These are phyloP conservation scores for Nemapogon koenigi DNA, from an alignment of 2,888 invertebrate species.

Conservation along the genomic window DNA sequence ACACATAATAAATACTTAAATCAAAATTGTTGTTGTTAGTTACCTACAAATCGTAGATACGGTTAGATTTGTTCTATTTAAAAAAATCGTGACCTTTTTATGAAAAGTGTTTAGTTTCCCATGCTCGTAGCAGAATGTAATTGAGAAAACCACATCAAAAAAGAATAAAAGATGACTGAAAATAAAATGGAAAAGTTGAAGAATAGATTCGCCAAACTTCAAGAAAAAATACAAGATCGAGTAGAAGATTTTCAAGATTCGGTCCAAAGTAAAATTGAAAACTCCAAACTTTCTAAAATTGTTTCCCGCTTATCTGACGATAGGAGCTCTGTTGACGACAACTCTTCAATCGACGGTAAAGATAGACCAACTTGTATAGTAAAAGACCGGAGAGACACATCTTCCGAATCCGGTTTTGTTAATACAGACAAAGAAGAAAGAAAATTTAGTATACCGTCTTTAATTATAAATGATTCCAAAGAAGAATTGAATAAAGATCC, in stretches of 20 bases:
- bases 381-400: background rate
- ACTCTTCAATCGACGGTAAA: conserved; percentile 13
- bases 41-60: too few species aligned
- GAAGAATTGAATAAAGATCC: conserved; percentile 22
- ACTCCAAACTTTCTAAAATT: conserved; percentile 32
- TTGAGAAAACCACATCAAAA: background rate
- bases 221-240: conserved; percentile 45
- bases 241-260: conserved; percentile 53
- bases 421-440: conserved; percentile 15
- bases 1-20: too few species aligned
- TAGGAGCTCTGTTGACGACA: conserved; percentile 33
- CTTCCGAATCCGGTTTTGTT: background rate
- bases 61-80: too few species aligned
- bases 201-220: conserved; percentile 36
- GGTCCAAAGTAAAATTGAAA: conserved; percentile 41
- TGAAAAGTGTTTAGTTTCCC: too few species aligned
- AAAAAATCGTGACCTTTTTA: too few species aligned
- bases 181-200: conserved; percentile 43
- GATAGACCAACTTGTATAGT: background rate
- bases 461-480: conserved; percentile 34
- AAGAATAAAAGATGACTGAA: conserved; percentile 27
- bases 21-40: too few species aligned
- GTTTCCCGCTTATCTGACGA: conserved; percentile 45
- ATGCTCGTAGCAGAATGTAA: background rate
- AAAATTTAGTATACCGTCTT: conserved; percentile 31